phyloP scores from a whole-genome alignment of 2,888 invertebrate genomes.

The Eristalis intricaria region DNA sequence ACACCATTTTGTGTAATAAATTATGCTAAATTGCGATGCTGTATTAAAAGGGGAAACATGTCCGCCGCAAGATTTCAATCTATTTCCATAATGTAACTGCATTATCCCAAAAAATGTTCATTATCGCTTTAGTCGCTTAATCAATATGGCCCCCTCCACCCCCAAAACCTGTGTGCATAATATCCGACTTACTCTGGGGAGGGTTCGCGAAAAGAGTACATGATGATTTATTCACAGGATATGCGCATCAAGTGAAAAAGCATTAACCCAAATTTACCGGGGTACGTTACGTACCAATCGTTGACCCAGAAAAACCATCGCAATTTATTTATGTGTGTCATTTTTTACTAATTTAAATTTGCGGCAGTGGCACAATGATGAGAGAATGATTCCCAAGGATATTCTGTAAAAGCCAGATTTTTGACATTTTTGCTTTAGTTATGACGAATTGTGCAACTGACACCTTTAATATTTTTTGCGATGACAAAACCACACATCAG shows the following conservation, averaged over 20 bases:
- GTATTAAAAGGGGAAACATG: too few species aligned
- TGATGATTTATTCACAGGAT: background rate
- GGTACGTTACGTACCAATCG: background rate
- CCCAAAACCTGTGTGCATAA: background rate
- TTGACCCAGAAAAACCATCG: background rate
- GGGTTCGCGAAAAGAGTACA: background rate
- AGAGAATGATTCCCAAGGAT: background rate
- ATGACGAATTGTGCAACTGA: background rate
- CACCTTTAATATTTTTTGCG: slow-evolving; percentile 1
- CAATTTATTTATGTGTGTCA: background rate
- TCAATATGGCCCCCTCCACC: background rate
- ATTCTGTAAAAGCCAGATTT: background rate
- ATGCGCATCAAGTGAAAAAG: background rate
- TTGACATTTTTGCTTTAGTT: background rate
- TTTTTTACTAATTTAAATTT: background rate
- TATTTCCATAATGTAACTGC: too few species aligned
- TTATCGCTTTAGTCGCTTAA: background rate
- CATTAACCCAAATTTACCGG: background rate
- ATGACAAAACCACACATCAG: background rate
- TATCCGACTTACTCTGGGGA: background rate
- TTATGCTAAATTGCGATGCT: too few species aligned
- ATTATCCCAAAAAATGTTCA: background rate
- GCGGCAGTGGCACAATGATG: background rate
- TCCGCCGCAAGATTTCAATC: too few species aligned
- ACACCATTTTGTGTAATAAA: too few species aligned